These are phyloP conservation scores for Nettapus auritus DNA, from an alignment of 2,113 vertebrate genomes.

Conservation along the genomic window DNA sequence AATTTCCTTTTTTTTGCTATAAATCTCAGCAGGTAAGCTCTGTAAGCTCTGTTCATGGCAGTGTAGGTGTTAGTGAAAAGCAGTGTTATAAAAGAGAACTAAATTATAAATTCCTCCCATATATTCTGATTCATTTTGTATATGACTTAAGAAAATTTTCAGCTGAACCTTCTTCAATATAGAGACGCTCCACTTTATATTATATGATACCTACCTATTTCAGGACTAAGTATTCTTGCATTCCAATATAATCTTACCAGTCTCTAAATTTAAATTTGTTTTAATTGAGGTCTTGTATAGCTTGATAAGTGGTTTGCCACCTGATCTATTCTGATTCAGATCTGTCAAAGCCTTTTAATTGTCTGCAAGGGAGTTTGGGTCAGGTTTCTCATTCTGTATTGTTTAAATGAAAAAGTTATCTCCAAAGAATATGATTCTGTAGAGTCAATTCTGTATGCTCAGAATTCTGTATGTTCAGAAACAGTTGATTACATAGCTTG, in stretches of 20 bases:
- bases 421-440: neutral
- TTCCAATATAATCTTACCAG: neutral
- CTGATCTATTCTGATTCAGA: neutral
- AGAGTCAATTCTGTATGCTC: neutral
- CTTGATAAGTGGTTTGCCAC: neutral
- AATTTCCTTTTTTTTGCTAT: conserved; percentile 57
- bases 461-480: neutral
- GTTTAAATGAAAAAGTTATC: neutral
- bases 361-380: neutral
- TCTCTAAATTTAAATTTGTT: neutral
- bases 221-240: neutral
- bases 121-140: conserved; percentile 72
- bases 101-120: conserved; percentile 77
- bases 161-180: neutral
- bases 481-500: neutral
- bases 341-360: neutral
- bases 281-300: neutral
- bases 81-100: conserved; percentile 69
- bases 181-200: neutral
- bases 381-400: neutral
- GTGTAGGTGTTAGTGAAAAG: conserved; percentile 75
- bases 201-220: neutral
- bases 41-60: conserved; percentile 50
- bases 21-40: conserved; percentile 40
- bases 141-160: conserved; percentile 43